phyloP scores from a whole-genome alignment of 2,888 invertebrate genomes.

The Plebejus argus region DNA sequence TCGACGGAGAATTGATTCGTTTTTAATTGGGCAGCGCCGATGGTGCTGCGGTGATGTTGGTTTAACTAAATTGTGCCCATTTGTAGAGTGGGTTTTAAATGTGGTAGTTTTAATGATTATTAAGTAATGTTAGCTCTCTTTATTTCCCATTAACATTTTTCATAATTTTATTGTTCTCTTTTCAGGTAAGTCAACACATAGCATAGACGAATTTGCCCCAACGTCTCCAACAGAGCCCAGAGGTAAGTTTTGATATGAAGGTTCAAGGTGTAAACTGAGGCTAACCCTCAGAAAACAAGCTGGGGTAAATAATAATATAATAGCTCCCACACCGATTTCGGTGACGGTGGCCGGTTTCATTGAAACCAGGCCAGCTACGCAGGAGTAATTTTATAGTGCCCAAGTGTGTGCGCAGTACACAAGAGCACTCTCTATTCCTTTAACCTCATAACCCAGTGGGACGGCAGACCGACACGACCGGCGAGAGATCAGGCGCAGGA shows the following conservation, averaged over 20 bases:
- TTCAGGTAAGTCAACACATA: not conserved
- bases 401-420: no score
- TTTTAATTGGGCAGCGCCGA: conserved; percentile 65
- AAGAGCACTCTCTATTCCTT: no score
- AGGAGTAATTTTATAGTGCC: no score
- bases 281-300: not conserved
- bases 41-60: conserved; percentile 33
- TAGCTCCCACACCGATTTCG: no score
- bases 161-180: not conserved
- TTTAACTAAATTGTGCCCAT: conserved; percentile 10
- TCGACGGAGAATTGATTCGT: conserved; percentile 54
- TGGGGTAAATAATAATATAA: no score
- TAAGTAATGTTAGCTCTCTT: not conserved
- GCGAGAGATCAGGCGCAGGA: no score
- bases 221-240: not conserved
- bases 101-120: not conserved
- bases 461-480: no score
- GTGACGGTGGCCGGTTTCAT: no score
- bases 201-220: not conserved
- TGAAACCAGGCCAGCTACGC: no score
- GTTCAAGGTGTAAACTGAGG: not conserved
- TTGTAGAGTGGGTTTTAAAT: conserved; percentile 42
- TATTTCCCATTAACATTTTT: not conserved
- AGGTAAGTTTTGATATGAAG: not conserved
- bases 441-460: no score